Evolutionary conservation across 2,113 vertebrate genomes (phyloP).

Genomic region (Hipposideros armiger): DNA sequence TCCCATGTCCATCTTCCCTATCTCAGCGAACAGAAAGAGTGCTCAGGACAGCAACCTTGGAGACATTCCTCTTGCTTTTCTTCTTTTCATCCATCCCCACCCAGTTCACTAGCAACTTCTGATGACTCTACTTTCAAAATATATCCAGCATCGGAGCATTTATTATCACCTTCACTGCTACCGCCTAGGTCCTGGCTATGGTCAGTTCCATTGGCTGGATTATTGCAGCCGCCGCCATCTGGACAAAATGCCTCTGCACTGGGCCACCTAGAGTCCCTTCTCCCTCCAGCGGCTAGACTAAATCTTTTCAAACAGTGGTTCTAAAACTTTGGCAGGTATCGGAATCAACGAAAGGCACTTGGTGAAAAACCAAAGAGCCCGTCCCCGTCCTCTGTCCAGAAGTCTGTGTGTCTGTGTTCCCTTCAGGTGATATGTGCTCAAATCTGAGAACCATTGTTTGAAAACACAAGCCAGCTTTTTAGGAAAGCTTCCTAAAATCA

Average conservation of each 20-base stretch:
- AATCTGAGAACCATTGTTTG: neutral
- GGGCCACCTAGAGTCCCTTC: neutral
- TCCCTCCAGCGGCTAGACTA: accelerated
- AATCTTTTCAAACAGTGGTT: neutral
- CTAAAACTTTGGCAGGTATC: neutral
- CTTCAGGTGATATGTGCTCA: neutral
- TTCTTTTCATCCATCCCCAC: no score
- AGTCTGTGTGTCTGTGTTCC: neutral
- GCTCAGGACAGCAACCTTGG: neutral
- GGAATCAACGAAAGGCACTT: neutral
- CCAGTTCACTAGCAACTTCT: no score
- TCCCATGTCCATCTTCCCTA: neutral
- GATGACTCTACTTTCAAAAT: neutral
- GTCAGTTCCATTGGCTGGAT: neutral
- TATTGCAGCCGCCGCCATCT: neutral
- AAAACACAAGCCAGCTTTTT: neutral
- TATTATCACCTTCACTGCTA: neutral
- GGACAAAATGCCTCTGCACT: neutral
- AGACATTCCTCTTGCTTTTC: neutral
- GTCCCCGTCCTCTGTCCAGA: neutral
- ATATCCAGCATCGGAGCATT: neutral
- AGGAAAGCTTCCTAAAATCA: neutral
- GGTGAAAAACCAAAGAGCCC: neutral
- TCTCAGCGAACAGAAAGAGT: accelerated
- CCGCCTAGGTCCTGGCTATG: neutral